Evolutionary conservation across 2,797 vertebrate genomes (phyloP), one percentile per base, ranked within the genome.

Genomic region (Macropodus opercularis): DNA sequence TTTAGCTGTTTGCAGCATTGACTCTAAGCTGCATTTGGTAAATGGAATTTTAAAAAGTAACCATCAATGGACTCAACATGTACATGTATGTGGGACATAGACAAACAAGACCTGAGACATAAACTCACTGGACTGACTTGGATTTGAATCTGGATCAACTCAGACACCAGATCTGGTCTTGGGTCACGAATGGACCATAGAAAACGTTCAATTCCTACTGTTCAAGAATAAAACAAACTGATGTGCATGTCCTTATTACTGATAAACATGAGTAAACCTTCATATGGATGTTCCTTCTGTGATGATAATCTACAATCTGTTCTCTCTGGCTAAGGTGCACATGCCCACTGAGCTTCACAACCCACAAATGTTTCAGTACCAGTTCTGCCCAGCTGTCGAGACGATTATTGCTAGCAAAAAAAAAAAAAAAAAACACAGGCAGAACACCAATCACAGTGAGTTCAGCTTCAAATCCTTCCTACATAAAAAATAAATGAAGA

Each of bases 391-490:
- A 27, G 22, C 36, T 48, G 64, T 78, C 63, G 58, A 63, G 68
- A 69, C 21, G 40, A 69, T 79, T 80, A 84, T 79, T 80, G 72
- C 79, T 74, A 21, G 32, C 49, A 59, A 1, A 23, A 34, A 53
- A 64, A 69, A 72, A 65, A 31, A 61, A 57, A 53, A 59, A 32
- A 71, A n/a, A 4, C 55, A 50, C 2, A 34, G 40, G n/a, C 57
- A 62, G 51, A 52, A 53, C 35, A 53, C 44, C 58, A 42, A 43
- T 75, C 73, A 81, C 53, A 61, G 65, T 62, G 59, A 72, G 52
- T 27, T 32, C 27, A 53, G 41, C 52, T 6, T 47, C 19, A 40
- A 55, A 63, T 56, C 35, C 23, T 54, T 42, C 19, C 55, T 12
- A 27, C 21, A 31, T 29, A 29, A 5, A 15, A 35, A 35, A 15